Evolutionary conservation across 2,888 invertebrate genomes (phyloP).

Genomic region (Leptura quadrifasciata): DNA sequence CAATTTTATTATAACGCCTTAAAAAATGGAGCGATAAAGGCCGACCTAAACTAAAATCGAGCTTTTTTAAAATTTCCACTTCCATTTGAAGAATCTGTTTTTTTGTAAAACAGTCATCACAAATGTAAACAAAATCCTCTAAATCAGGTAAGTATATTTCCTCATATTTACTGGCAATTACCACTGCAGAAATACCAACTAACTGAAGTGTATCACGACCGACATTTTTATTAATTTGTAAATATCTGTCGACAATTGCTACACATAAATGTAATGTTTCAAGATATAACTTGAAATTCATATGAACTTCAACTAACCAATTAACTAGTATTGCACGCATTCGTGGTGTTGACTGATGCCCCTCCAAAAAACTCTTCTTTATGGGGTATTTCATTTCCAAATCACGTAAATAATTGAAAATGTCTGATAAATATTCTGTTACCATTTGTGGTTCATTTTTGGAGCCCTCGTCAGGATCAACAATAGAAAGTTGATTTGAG

Average conservation of each 20-base stretch:
- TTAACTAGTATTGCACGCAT: slow-evolving; percentile 94
- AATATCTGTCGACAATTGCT: slow-evolving; percentile 91
- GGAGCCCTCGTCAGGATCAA: slow-evolving; percentile 74
- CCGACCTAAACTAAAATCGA: slow-evolving; percentile 89
- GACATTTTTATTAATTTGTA: slow-evolving; percentile 79
- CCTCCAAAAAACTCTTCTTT: slow-evolving; percentile 79
- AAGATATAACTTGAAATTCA: slow-evolving; percentile 87
- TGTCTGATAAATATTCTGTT: slow-evolving; percentile 91
- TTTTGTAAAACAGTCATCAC: slow-evolving; percentile 90
- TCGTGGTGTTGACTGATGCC: slow-evolving; percentile 84
- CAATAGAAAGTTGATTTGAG: slow-evolving; percentile 48
- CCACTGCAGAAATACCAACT: slow-evolving; percentile 92
- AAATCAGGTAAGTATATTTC: slow-evolving; percentile 94
- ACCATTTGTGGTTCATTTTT: slow-evolving; percentile 86
- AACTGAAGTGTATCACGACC: slow-evolving; percentile 80
- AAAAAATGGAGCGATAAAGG: slow-evolving; percentile 94
- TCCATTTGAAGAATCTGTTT: slow-evolving; percentile 90
- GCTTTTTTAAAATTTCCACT: slow-evolving; percentile 82
- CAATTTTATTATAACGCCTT: slow-evolving; percentile 82
- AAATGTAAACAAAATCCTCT: slow-evolving; percentile 92
- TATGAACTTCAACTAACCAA: slow-evolving; percentile 95
- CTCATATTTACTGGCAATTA: slow-evolving; percentile 95
- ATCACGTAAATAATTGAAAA: slow-evolving; percentile 87
- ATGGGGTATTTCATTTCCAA: slow-evolving; percentile 85
- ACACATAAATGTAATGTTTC: slow-evolving; percentile 95